These are phyloP conservation scores for Hafferia zeledoni DNA, from an alignment of 2,797 vertebrate species.

Conservation along the genomic window DNA sequence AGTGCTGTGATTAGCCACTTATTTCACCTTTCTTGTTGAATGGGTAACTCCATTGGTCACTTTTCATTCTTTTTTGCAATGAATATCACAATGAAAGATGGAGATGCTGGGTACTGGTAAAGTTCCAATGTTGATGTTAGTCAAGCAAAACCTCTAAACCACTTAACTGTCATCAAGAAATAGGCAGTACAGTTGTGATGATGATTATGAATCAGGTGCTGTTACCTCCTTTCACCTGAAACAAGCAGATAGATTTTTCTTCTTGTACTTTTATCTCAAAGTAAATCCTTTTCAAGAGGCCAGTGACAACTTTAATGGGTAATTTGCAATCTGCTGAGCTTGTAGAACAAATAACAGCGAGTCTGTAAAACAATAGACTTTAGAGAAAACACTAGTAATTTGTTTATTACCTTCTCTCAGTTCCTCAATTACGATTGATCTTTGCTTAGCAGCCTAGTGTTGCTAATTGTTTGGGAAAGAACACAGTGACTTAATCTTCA, in stretches of 20 bases:
- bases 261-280: conserved; percentile 50
- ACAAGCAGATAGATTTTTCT: conserved; percentile 1
- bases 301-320: conserved; percentile 68
- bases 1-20: background rate
- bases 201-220: background rate
- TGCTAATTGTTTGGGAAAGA: conserved; percentile 72
- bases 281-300: conserved; percentile 65
- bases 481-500: conserved; percentile 71
- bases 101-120: background rate
- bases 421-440: conserved; percentile 73
- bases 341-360: conserved; percentile 71
- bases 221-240: conserved; percentile 26
- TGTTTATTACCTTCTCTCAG: conserved; percentile 74
- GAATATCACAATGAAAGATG: background rate
- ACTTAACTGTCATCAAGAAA: background rate
- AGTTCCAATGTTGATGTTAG: background rate
- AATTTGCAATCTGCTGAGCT: conserved; percentile 71
- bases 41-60: background rate
- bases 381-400: conserved; percentile 73
- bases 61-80: background rate
- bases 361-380: conserved; percentile 72
- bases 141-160: background rate
- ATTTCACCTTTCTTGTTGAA: background rate
- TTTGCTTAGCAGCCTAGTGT: conserved; percentile 58
- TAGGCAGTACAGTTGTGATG: background rate